Conservation (phyloP, 2,113 vertebrate species). For the Henicopernis longicauda region DNA sequence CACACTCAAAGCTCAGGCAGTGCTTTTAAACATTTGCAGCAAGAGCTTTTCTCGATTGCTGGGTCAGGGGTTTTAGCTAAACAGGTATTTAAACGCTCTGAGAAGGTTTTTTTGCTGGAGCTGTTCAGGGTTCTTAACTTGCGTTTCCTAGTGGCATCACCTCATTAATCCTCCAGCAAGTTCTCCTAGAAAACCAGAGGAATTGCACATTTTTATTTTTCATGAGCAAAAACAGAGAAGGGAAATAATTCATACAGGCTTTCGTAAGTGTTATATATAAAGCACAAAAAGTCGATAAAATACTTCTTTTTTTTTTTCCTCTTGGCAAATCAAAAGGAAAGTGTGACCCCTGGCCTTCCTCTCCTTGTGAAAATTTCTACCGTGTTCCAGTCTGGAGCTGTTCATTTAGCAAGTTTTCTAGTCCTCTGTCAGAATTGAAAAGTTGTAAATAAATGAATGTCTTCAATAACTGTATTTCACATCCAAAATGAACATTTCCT, state of each 20-base stretch:
- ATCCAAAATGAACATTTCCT: background rate
- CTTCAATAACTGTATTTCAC: background rate
- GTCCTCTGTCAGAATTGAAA: background rate
- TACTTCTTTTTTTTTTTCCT: background rate
- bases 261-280: background rate
- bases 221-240: background rate
- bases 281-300: background rate
- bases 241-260: background rate
- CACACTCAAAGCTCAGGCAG: background rate
- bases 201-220: background rate
- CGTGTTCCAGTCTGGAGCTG: background rate
- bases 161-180: constrained; percentile 24
- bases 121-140: constrained; percentile 56
- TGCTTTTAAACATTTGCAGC: background rate
- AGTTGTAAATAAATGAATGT: background rate
- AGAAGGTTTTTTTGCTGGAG: background rate
- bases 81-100: background rate
- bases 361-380: background rate
- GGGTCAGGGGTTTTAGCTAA: background rate
- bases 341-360: background rate
- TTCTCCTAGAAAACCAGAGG: background rate
- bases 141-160: background rate
- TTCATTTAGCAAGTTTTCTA: background rate
- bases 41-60: background rate
- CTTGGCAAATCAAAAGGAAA: background rate